Evolutionary conservation across 1,140 invertebrate species (phyloP), one percentile per base, ranked within the genome.

Genomic region (Dendrolimus punctatus): DNA sequence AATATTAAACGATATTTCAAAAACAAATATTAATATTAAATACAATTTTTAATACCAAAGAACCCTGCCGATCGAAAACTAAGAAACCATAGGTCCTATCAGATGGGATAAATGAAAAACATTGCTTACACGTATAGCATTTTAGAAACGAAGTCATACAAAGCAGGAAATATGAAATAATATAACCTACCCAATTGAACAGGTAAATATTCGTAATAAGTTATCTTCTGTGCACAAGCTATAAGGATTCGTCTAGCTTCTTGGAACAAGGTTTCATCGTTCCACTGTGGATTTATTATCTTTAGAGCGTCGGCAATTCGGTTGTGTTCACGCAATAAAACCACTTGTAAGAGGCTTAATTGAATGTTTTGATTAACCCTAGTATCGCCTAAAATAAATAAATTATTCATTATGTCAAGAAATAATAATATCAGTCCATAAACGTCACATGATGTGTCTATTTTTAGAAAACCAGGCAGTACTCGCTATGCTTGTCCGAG

Each of bases 321-420:
- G 77, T 98, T 98, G 73, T 98, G 96, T 71, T 97, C 93, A 59
- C 96, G 88, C 52, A 96, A 84, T 49, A 94, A 89, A 5, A 97
- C 69, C 0, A 93, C 93, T 62, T 98, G 96, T 4, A 97, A 71
- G 9, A 93, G 86, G 2, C 93, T 91, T 40, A 96, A 66, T 55
- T 92, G 90, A 0, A 93, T 89, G 64, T 94, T 93, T 76, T 97
- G 95, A 85, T 98, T 98, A 85, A 46, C 48, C 38, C 57, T 23
- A 6, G 46, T 9, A 83, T 53, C 40, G 40, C 54, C 47, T 57
- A 40, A 51, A 43, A 23, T 41, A 39, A 46, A 39, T 6, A 10
- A 44, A 5, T 23, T 8, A 6, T 10, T 3, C 23, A 23, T 23
- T 23, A 23, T 3, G 23, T 23, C 23, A 23, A 2, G 23, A 23